Conservation (phyloP, 2,113 vertebrate genomes). For the Gambusia holbrooki region DNA sequence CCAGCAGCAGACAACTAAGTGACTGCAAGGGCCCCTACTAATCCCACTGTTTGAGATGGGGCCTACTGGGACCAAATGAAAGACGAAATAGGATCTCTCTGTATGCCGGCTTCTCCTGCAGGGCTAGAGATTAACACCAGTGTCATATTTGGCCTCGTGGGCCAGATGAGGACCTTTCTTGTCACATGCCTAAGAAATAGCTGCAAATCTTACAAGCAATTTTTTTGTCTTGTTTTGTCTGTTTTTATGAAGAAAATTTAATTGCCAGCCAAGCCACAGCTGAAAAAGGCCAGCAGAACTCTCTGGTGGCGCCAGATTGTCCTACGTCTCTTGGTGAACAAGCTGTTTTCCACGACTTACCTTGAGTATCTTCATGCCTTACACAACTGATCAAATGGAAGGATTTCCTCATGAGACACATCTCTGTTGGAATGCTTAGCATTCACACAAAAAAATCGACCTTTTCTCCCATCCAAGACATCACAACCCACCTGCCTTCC, state of each 20-base stretch:
- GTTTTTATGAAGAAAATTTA: neutral
- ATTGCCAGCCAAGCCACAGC: too few species aligned
- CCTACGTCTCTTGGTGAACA: too few species aligned
- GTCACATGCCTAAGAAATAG: slow-evolving; percentile 62
- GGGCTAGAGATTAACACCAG: slow-evolving; percentile 91
- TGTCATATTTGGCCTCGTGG: slow-evolving; percentile 87
- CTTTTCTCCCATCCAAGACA: too few species aligned
- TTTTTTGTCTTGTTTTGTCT: neutral
- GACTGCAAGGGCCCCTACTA: slow-evolving; percentile 66
- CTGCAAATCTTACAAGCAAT: slow-evolving; percentile 28
- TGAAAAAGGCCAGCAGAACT: too few species aligned
- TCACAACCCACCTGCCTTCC: too few species aligned
- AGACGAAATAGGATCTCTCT: slow-evolving; percentile 90
- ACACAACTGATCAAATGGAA: too few species aligned
- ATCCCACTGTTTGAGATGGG: slow-evolving; percentile 69
- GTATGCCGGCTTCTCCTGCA: slow-evolving; percentile 86
- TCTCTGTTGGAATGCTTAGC: too few species aligned
- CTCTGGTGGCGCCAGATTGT: too few species aligned
- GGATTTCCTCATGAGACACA: too few species aligned
- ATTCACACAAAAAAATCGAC: too few species aligned
- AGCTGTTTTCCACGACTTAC: too few species aligned
- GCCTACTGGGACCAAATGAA: slow-evolving; percentile 85
- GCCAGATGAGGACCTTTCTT: slow-evolving; percentile 81
- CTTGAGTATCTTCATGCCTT: too few species aligned
- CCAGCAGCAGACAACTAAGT: slow-evolving; percentile 61